These are phyloP conservation scores for Nomada flava DNA, from an alignment of 2,888 invertebrate genomes.

Conservation along the genomic window DNA sequence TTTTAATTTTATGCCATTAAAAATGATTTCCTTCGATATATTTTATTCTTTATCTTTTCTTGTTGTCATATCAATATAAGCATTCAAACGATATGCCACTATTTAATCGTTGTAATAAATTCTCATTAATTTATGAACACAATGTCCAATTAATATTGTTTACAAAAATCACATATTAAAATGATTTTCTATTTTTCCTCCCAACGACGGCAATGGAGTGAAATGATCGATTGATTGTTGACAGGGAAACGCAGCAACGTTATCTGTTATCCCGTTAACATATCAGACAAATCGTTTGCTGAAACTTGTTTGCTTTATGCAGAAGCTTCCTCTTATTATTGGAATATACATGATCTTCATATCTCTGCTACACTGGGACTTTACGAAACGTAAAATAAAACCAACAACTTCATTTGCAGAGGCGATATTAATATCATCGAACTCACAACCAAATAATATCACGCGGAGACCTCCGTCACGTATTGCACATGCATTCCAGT, in stretches of 20 bases:
- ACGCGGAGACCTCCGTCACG: background rate
- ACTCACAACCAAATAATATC: background rate
- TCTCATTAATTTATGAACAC: background rate
- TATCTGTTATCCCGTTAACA: background rate
- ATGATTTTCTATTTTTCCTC: background rate
- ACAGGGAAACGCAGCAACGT: constrained; percentile 28
- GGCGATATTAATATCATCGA: constrained; percentile 16
- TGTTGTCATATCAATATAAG: background rate
- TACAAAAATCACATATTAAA: background rate
- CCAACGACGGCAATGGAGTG: background rate
- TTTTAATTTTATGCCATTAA: background rate
- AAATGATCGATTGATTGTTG: constrained; percentile 15
- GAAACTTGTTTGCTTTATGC: constrained; percentile 49
- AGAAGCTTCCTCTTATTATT: constrained; percentile 54
- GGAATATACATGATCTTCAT: constrained; percentile 63
- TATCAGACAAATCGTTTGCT: constrained; percentile 29
- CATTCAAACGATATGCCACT: background rate
- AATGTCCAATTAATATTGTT: background rate
- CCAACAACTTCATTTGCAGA: background rate
- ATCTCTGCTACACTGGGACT: constrained; percentile 32
- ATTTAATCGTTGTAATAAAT: background rate
- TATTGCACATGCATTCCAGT: background rate
- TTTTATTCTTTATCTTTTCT: constrained; percentile 1
- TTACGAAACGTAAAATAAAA: background rate
- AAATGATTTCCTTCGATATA: background rate